A percentile compares a stretch with the other conserved stretches of the same genome.
phyloP scores from a whole-genome alignment of 1,140 invertebrate genomes.

The Drosophila obscura region DNA sequence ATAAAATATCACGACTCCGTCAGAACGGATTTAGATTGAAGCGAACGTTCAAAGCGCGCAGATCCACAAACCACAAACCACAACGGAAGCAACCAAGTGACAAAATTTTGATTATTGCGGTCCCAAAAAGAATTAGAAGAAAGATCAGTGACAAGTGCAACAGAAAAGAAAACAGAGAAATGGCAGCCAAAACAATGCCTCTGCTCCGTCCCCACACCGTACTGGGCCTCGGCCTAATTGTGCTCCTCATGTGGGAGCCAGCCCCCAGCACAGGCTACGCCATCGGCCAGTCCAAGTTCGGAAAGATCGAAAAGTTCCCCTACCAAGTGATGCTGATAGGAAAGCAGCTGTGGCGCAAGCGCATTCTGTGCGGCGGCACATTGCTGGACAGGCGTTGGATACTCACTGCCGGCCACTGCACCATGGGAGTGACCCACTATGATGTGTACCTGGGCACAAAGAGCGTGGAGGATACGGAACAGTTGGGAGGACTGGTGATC shows the following conservation, averaged over 20 bases:
- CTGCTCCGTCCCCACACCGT: constrained; percentile 15
- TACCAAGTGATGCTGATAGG: constrained; percentile 83
- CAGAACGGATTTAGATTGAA: constrained; percentile 83
- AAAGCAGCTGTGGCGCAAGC: constrained; percentile 80
- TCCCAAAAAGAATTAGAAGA: constrained; percentile 33
- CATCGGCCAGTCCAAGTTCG: constrained; percentile 76
- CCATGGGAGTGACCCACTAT: constrained; percentile 85
- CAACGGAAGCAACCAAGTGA: constrained; percentile 15
- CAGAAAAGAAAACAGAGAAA: constrained; percentile 28
- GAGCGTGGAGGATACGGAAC: constrained; percentile 68
- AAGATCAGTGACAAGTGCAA: constrained; percentile 48
- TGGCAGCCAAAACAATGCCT: constrained; percentile 40
- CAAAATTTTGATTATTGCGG: constrained; percentile 25
- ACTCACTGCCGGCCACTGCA: constrained; percentile 91
- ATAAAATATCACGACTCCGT: constrained; percentile 80
- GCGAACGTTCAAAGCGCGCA: constrained; percentile 70
- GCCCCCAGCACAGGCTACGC: constrained; percentile 51
- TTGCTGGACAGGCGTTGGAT: constrained; percentile 89
- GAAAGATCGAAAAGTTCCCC: constrained; percentile 78
- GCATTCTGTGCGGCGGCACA: constrained; percentile 89
- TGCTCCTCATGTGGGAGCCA: constrained; percentile 36
- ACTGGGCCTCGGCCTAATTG: constrained; percentile 32
- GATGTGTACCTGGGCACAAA: constrained; percentile 78
- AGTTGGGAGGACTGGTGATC: constrained; percentile 65
- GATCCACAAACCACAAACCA: constrained; percentile 40